A percentile compares a stretch with the other conserved stretches of the same genome.
phyloP scores from a whole-genome alignment of 2,888 invertebrate species.

The Agrochola macilenta region DNA sequence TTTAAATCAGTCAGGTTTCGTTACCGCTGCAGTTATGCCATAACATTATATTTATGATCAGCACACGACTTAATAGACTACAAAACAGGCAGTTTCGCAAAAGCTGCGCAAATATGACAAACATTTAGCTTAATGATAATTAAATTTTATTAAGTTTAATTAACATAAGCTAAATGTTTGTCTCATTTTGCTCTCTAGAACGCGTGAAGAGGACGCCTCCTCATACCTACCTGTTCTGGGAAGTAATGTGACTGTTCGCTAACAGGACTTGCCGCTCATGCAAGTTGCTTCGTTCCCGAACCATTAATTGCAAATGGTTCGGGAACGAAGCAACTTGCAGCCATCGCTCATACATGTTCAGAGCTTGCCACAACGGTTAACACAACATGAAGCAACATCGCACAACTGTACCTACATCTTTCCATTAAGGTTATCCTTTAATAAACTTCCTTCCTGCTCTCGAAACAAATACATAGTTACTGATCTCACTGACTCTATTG shows the following conservation, averaged over 20 bases:
- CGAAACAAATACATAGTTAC: not conserved
- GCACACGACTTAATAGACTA: conserved; percentile 8
- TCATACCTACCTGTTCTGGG: conserved; percentile 1
- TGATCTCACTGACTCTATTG: not conserved
- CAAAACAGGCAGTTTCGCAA: conserved; percentile 10
- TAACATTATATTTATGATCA: conserved; percentile 36
- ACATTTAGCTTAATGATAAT: not conserved
- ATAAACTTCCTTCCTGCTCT: conserved; percentile 5
- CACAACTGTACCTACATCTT: not conserved
- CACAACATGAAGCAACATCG: conserved; percentile 23
- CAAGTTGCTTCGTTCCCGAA: too few species aligned
- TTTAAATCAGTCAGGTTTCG: conserved; percentile 35
- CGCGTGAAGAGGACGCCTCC: not conserved
- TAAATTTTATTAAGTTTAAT: not conserved
- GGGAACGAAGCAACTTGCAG: conserved; percentile 25
- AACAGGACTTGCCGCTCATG: conserved; percentile 32
- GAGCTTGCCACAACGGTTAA: conserved; percentile 25
- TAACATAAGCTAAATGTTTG: too few species aligned
- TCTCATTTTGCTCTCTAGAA: not conserved
- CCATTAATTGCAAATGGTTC: conserved; percentile 40
- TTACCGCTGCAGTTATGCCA: conserved; percentile 11
- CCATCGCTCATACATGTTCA: conserved; percentile 44
- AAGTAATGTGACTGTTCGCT: conserved; percentile 15
- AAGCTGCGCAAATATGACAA: conserved; percentile 5
- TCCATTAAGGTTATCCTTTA: not conserved